These are phyloP conservation scores for Syngnathus rostellatus DNA, from an alignment of 2,797 vertebrate genomes.

Conservation along the genomic window DNA sequence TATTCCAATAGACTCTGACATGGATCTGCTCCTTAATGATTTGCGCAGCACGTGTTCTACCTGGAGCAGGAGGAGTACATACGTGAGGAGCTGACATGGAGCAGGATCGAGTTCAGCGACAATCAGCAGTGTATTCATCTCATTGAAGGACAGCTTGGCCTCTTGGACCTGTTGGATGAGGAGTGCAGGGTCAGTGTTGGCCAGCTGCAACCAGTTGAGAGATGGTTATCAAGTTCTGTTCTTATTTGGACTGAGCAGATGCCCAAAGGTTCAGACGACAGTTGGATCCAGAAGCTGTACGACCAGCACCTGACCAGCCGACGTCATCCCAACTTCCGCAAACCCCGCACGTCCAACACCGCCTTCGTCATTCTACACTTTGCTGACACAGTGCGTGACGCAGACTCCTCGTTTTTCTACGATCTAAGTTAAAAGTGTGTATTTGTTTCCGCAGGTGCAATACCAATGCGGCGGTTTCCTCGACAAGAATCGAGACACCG, in stretches of 20 bases:
- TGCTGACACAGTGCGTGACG: conserved; percentile 64
- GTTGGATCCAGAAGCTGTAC: conserved; percentile 74
- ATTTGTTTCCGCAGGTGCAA: conserved; percentile 56
- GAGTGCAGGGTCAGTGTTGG: conserved; percentile 67
- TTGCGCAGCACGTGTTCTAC: conserved; percentile 72
- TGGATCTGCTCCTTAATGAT: not conserved
- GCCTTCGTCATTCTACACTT: conserved; percentile 74
- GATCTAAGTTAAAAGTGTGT: not conserved
- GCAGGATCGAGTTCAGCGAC: conserved; percentile 71
- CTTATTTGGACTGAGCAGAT: conserved; percentile 53
- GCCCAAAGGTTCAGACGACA: conserved; percentile 74
- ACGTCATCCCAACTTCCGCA: conserved; percentile 66
- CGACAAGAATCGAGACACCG: conserved; percentile 73
- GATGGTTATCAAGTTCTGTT: not conserved
- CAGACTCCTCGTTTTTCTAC: not conserved
- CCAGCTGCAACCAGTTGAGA: not conserved
- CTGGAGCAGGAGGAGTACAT: conserved; percentile 77
- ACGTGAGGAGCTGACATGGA: conserved; percentile 75
- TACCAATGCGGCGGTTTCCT: conserved; percentile 72
- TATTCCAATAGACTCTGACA: no score
- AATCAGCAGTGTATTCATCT: conserved; percentile 74
- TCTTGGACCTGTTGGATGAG: conserved; percentile 76
- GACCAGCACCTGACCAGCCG: conserved; percentile 59
- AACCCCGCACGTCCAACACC: conserved; percentile 66
- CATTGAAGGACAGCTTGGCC: conserved; percentile 68